Percentiles rank a stretch among this genome's conserved stretches.
phyloP scores from a whole-genome alignment of 1,140 invertebrate genomes.

The Pogonomyrmex barbatus region DNA sequence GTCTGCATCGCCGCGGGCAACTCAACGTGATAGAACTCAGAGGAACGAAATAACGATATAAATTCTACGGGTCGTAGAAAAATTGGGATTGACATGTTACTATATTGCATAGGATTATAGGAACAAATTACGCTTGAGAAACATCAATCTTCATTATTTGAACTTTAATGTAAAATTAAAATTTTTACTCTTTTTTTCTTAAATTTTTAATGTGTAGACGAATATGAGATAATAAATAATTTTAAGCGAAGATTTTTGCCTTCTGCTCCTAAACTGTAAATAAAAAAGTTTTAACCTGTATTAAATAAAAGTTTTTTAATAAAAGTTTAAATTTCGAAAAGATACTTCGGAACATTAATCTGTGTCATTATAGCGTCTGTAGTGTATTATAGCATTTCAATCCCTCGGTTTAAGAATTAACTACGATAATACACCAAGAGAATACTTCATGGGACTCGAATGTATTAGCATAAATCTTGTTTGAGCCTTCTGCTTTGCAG shows the following conservation, averaged over 20 bases:
- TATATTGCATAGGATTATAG: conserved; percentile 14
- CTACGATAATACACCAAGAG: not conserved
- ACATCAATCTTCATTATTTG: not conserved
- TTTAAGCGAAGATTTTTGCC: not conserved
- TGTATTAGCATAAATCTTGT: conserved; percentile 20
- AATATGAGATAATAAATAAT: not conserved
- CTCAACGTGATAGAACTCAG: conserved; percentile 36
- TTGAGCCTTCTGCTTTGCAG: not conserved
- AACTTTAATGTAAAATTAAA: conserved; percentile 7
- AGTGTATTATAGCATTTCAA: not conserved
- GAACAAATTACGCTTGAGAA: not conserved
- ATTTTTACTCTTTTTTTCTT: not conserved
- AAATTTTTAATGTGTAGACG: not conserved
- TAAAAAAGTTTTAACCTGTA: not conserved
- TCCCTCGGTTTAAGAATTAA: not conserved
- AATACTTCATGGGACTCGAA: conserved; percentile 12
- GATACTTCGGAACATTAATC: not conserved
- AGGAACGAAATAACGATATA: conserved; percentile 36
- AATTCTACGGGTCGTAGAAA: conserved; percentile 29
- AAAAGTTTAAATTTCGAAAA: not conserved
- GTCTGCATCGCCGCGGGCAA: conserved; percentile 29
- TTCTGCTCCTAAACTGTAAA: not conserved
- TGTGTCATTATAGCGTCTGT: not conserved
- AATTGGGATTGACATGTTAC: conserved; percentile 53
- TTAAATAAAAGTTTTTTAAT: not conserved